Conservation (phyloP, 92 coral and sea anemone species). For the Bergia puertoricense region DNA sequence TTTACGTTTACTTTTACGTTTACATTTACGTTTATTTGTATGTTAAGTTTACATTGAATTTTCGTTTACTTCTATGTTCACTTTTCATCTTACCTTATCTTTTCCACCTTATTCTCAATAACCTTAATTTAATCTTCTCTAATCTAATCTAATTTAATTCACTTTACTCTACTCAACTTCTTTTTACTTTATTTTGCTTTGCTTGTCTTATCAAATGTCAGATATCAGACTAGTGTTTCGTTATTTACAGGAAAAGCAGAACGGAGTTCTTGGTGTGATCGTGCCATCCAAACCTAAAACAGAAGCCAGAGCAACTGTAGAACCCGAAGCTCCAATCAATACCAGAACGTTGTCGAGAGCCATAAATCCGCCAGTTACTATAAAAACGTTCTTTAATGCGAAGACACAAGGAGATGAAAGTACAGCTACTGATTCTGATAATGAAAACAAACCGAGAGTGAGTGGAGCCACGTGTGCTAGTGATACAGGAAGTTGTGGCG, state of each 20-base stretch:
- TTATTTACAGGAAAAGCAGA: conserved; percentile 71
- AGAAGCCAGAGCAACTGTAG: conserved; percentile 57
- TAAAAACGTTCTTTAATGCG: conserved; percentile 82
- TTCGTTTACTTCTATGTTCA: too few species aligned
- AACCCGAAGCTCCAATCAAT: conserved; percentile 70
- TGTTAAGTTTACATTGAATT: too few species aligned
- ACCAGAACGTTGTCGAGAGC: conserved; percentile 79
- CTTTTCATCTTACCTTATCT: too few species aligned
- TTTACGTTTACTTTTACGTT: neutral
- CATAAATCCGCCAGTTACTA: conserved; percentile 85
- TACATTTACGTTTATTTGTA: too few species aligned
- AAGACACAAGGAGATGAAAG: conserved; percentile 11
- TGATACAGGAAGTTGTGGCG: conserved; percentile 15
- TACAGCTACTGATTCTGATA: neutral
- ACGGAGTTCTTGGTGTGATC: conserved; percentile 60
- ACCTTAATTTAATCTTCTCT: neutral
- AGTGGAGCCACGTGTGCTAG: neutral
- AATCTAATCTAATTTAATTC: neutral
- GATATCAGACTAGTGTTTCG: neutral
- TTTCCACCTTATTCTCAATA: too few species aligned
- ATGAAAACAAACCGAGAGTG: neutral
- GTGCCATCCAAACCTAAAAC: conserved; percentile 51
- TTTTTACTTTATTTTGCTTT: neutral
- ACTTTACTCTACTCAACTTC: neutral
- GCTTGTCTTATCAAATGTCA: neutral